Percentiles rank a stretch among this genome's conserved stretches.
These are phyloP conservation scores for Nomia melanderi DNA, from an alignment of 1,140 invertebrate species.

Conservation along the genomic window DNA sequence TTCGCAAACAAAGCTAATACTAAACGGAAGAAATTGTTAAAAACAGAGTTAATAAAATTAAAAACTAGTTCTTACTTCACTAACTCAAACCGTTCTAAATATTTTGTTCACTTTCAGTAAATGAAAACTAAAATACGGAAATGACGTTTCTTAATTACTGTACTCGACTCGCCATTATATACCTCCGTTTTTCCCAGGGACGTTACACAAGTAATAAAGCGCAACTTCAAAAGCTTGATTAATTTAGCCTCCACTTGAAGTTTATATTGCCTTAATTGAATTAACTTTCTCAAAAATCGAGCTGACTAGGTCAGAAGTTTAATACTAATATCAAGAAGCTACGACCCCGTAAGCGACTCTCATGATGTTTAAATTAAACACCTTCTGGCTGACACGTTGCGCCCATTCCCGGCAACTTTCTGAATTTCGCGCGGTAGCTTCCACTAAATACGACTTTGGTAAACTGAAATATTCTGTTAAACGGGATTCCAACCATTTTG, in stretches of 20 bases:
- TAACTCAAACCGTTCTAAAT: too few species aligned
- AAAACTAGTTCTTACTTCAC: too few species aligned
- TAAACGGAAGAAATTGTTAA: too few species aligned
- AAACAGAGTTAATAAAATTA: too few species aligned
- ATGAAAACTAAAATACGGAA: too few species aligned
- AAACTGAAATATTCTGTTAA: constrained; percentile 9
- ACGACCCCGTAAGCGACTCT: not conserved
- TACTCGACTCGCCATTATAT: too few species aligned
- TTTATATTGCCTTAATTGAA: constrained; percentile 2
- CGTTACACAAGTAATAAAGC: too few species aligned
- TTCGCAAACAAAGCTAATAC: too few species aligned
- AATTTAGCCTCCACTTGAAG: too few species aligned
- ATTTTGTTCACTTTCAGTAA: too few species aligned
- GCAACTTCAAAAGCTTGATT: too few species aligned
- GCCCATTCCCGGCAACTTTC: not conserved
- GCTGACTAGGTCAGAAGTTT: not conserved
- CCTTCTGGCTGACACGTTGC: constrained; percentile 6
- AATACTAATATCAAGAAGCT: not conserved
- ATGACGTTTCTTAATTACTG: too few species aligned
- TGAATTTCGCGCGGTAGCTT: constrained; percentile 9
- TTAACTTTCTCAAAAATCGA: not conserved
- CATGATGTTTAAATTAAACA: constrained; percentile 16
- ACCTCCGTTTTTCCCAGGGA: not conserved
- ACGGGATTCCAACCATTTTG: constrained; percentile 11
- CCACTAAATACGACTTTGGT: constrained; percentile 3